Conservation (phyloP, 2,888 invertebrate species). For the Zhengitettix transpicula region DNA sequence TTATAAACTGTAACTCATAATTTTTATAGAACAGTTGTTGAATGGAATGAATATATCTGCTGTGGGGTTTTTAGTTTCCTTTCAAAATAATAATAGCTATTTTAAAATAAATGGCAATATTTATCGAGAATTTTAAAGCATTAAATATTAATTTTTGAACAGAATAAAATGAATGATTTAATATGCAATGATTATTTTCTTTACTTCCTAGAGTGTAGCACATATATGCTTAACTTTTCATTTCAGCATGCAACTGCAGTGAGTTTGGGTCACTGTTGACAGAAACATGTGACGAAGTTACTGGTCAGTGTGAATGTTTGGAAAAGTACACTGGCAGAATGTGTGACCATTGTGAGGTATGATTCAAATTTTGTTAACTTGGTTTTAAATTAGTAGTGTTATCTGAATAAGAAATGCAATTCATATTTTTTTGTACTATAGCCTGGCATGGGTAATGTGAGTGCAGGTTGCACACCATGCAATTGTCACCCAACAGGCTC, state of each 20-base stretch:
- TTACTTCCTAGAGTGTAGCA: too few species aligned
- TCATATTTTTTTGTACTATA: constrained; percentile 17
- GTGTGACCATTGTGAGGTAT: constrained; percentile 47
- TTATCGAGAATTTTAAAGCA: too few species aligned
- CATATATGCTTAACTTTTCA: neutral
- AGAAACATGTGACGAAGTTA: constrained; percentile 48
- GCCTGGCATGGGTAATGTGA: constrained; percentile 55
- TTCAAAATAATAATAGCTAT: too few species aligned
- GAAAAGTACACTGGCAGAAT: constrained; percentile 52
- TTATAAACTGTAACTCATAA: too few species aligned
- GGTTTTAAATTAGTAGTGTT: neutral
- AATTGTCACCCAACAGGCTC: constrained; percentile 59
- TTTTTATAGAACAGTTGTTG: too few species aligned
- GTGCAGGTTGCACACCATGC: constrained; percentile 65
- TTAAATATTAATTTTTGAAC: too few species aligned
- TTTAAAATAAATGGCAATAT: too few species aligned
- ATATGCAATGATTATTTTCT: too few species aligned
- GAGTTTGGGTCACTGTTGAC: constrained; percentile 48
- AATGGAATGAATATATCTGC: too few species aligned
- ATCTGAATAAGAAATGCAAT: constrained; percentile 3
- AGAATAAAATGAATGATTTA: too few species aligned
- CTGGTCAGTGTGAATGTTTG: constrained; percentile 62
- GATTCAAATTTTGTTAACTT: neutral
- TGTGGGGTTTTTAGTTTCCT: too few species aligned
- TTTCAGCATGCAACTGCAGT: constrained; percentile 56